These are phyloP conservation scores for Prunella himalayana DNA, from an alignment of 2,113 vertebrate species.

Conservation along the genomic window DNA sequence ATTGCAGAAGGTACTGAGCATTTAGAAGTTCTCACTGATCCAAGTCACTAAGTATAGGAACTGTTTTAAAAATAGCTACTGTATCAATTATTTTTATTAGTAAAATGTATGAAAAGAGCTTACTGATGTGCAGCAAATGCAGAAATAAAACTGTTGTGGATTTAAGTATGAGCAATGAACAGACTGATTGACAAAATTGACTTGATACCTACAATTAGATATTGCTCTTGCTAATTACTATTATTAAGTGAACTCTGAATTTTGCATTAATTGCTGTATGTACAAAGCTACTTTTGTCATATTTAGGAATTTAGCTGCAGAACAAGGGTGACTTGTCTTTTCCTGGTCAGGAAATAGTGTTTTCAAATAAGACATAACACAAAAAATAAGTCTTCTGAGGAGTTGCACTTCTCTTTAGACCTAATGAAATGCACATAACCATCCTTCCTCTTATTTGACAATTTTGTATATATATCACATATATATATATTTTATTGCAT, in stretches of 20 bases:
- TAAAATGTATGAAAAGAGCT: background rate
- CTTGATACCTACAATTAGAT: background rate
- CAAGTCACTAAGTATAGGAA: background rate
- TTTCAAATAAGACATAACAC: background rate
- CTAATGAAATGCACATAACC: background rate
- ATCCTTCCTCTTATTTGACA: background rate
- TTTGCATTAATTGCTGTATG: background rate
- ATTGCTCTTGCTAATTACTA: background rate
- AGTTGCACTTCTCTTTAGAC: background rate
- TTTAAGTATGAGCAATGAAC: background rate
- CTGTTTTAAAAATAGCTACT: background rate
- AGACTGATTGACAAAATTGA: background rate
- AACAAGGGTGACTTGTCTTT: background rate
- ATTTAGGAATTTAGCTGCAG: background rate
- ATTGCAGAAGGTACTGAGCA: background rate
- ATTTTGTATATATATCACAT: too few relatives aligned
- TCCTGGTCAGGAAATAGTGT: background rate
- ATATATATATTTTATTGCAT: too few relatives aligned
- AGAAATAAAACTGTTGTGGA: background rate
- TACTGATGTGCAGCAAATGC: background rate
- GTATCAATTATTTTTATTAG: background rate
- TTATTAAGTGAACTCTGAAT: background rate
- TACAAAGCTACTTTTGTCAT: background rate
- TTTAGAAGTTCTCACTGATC: background rate
- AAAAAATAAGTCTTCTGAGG: background rate